phyloP scores from a whole-genome alignment of 2,113 vertebrate species.

The Psammodynastes pulverulentus region DNA sequence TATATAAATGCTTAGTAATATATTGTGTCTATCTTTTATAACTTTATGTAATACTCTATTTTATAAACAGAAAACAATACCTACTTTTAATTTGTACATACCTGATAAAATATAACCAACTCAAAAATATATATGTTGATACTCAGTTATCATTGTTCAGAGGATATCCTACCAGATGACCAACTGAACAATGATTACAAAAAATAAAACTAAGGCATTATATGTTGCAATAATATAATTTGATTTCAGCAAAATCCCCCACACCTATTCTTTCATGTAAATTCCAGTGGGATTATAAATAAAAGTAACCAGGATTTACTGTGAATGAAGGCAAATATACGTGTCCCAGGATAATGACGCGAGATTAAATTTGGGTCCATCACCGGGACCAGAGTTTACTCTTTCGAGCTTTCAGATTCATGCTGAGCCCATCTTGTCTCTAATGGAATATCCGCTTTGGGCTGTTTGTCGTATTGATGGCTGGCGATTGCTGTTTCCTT shows the following conservation, averaged over 20 bases:
- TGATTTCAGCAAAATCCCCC: neutral
- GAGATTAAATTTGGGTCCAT: neutral
- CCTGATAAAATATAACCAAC: slow-evolving; percentile 64
- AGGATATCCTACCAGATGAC: slow-evolving; percentile 76
- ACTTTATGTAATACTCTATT: slow-evolving; percentile 56
- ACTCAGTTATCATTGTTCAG: slow-evolving; percentile 69
- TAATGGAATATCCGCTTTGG: neutral
- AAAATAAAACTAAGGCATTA: slow-evolving; percentile 33
- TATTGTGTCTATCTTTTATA: slow-evolving; percentile 59
- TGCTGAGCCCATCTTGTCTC: neutral
- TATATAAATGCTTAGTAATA: slow-evolving; percentile 62
- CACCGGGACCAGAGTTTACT: neutral
- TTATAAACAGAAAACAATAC: slow-evolving; percentile 61
- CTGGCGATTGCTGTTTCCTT: neutral
- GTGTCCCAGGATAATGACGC: neutral
- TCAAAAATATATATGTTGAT: slow-evolving; percentile 56
- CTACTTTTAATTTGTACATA: slow-evolving; percentile 58
- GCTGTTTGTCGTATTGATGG: neutral
- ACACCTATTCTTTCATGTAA: neutral
- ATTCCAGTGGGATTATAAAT: neutral
- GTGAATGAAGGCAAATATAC: neutral
- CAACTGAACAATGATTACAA: slow-evolving; percentile 78
- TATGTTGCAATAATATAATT: neutral
- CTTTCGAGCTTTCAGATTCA: neutral
- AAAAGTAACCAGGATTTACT: neutral